Percentiles rank a stretch among this genome's conserved stretches.
These are phyloP conservation scores for Lacerta agilis DNA, from an alignment of 2,797 vertebrate species.

Conservation along the genomic window DNA sequence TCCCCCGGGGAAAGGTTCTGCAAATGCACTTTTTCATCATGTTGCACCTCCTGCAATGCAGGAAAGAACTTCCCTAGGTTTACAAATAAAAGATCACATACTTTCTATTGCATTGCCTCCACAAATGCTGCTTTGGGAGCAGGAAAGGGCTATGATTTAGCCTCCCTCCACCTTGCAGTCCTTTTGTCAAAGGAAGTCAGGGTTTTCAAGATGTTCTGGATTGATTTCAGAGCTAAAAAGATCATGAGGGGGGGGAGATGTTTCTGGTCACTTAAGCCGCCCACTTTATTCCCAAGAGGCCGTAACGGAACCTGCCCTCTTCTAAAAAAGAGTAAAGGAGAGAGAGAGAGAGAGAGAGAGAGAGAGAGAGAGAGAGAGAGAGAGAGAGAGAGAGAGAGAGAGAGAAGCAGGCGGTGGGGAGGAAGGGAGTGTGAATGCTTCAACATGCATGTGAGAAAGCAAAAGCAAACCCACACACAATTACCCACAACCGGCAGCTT, in stretches of 20 bases:
- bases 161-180: no score
- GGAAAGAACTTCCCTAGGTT: no score
- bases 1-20: neutral
- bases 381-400: no score
- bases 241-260: neutral
- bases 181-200: neutral
- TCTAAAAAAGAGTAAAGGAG: neutral
- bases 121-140: neutral
- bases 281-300: no score
- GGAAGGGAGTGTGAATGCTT: neutral
- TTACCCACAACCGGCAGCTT: neutral
- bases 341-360: neutral
- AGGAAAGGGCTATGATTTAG: no score
- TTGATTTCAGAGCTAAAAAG: no score
- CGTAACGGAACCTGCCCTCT: neutral
- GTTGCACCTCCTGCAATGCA: neutral
- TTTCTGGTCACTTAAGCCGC: neutral
- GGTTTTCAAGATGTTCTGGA: neutral
- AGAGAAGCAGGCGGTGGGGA: accelerated
- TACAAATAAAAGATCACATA: no score
- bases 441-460: neutral
- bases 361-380: neutral
- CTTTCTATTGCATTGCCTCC: neutral
- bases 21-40: neutral
- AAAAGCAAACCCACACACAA: neutral